These are phyloP conservation scores for Lathamus discolor DNA, from an alignment of 2,113 vertebrate species.

Conservation along the genomic window DNA sequence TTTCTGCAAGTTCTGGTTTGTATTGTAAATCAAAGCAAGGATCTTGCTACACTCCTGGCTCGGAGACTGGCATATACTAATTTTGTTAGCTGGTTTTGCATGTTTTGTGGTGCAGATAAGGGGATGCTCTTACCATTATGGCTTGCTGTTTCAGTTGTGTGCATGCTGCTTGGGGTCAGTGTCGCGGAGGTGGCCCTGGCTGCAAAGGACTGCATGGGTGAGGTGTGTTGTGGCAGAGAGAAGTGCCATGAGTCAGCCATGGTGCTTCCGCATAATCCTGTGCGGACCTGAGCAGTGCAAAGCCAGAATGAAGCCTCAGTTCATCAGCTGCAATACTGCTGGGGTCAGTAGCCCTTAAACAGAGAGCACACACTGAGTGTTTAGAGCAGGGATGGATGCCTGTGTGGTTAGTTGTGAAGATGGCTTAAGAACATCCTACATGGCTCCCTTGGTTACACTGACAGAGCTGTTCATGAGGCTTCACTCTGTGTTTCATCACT, in stretches of 20 bases:
- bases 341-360: background rate
- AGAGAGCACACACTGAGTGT: rapidly evolving
- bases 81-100: background rate
- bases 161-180: background rate
- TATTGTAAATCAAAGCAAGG: background rate
- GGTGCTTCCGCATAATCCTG: background rate
- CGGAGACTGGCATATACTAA: background rate
- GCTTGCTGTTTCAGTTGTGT: background rate
- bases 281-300: background rate
- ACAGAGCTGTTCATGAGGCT: background rate
- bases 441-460: background rate
- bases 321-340: background rate
- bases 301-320: background rate
- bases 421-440: rapidly evolving
- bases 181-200: background rate
- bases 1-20: background rate
- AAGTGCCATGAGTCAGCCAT: background rate
- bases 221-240: background rate
- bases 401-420: background rate
- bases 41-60: background rate
- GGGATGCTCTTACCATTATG: background rate
- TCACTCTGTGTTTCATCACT: background rate
- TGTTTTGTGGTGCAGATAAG: background rate
- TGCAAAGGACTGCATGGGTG: background rate
- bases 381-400: background rate